phyloP scores from a whole-genome alignment of 2,113 vertebrate genomes.

The Cisticola juncidis region DNA sequence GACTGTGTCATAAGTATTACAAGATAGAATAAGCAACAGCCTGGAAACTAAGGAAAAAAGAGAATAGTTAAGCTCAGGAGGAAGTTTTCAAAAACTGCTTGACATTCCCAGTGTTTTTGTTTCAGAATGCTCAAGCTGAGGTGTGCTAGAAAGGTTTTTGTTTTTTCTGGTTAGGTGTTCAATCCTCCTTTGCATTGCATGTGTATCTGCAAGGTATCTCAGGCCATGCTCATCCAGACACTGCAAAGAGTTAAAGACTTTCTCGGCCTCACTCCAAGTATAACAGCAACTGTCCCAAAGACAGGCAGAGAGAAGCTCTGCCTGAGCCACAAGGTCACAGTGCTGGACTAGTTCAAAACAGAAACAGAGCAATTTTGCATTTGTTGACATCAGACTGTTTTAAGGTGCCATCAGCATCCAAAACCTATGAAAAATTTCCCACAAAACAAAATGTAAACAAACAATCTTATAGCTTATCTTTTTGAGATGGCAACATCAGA shows the following conservation, averaged over 20 bases:
- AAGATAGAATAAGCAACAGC: neutral
- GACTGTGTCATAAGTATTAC: accelerated
- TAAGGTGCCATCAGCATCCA: neutral
- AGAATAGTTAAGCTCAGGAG: neutral
- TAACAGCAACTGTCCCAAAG: neutral
- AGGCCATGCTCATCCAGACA: neutral
- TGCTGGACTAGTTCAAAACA: neutral
- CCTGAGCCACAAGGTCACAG: neutral
- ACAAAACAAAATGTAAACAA: neutral
- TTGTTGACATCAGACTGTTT: neutral
- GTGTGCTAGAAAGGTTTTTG: neutral
- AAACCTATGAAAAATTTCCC: neutral
- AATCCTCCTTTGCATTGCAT: neutral
- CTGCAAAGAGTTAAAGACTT: neutral
- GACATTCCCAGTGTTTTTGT: neutral
- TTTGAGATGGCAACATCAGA: neutral
- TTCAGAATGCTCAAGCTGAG: neutral
- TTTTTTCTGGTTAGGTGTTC: neutral
- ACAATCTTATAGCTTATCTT: neutral
- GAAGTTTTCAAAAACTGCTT: neutral
- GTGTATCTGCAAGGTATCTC: neutral
- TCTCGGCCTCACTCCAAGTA: neutral
- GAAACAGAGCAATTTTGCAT: neutral
- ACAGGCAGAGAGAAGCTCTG: neutral
- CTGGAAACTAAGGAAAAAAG: neutral